A percentile compares a stretch with the other conserved stretches of the same genome.
These are phyloP conservation scores for Melanophora roralis DNA, from an alignment of 2,888 invertebrate genomes.

Conservation along the genomic window DNA sequence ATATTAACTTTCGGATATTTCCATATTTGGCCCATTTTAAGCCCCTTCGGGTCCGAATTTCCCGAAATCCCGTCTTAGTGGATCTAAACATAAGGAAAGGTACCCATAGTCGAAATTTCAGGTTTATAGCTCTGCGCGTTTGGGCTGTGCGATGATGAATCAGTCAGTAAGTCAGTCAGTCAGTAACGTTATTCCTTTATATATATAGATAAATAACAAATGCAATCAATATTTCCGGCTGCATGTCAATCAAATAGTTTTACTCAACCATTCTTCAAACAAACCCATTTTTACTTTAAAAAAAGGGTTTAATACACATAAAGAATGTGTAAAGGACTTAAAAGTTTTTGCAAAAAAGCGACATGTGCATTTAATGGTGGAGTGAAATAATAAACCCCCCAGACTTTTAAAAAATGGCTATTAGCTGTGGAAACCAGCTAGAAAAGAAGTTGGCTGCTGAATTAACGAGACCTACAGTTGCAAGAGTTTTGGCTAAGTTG, in stretches of 20 bases:
- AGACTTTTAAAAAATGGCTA: not conserved
- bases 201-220: conserved; percentile 14
- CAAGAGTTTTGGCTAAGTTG: conserved; percentile 56
- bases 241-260: conserved; percentile 43
- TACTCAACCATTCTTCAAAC: not conserved
- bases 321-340: conserved; percentile 67
- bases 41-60: too few relatives aligned
- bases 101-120: too few relatives aligned
- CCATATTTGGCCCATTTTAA: too few relatives aligned
- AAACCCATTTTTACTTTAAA: conserved; percentile 25
- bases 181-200: too few relatives aligned
- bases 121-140: too few relatives aligned
- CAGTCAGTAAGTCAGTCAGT: too few relatives aligned
- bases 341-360: conserved; percentile 75
- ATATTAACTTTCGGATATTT: too few relatives aligned
- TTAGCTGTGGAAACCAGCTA: not conserved
- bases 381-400: conserved; percentile 36
- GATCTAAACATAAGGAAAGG: too few relatives aligned
- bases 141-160: too few relatives aligned
- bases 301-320: conserved; percentile 49
- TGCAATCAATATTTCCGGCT: not conserved
- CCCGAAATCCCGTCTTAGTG: too few relatives aligned
- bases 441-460: not conserved
- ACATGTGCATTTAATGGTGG: conserved; percentile 76
- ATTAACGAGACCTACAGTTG: conserved; percentile 46